A percentile compares a stretch with the other conserved stretches of the same genome.
Evolutionary conservation across 2,797 vertebrate genomes (phyloP).

Genomic region (Urosaurus nigricauda): DNA sequence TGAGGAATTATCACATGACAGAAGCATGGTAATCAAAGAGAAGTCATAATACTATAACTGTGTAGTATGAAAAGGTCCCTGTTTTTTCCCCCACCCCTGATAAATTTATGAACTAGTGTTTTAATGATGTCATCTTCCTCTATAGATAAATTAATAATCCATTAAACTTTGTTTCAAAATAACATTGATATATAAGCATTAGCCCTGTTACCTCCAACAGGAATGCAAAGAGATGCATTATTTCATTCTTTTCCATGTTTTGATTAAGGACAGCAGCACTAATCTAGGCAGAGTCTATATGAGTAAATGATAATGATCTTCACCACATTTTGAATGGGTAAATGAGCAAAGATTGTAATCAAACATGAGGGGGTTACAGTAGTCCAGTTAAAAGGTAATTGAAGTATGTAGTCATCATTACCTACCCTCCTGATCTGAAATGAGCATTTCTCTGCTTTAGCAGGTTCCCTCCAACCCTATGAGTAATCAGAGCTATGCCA

Average conservation of each 20-base stretch:
- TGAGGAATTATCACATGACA: not conserved
- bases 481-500: slow-evolving; percentile 26
- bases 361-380: not conserved
- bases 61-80: too few species aligned
- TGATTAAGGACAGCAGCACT: not conserved
- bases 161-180: not conserved
- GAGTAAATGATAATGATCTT: slow-evolving; percentile 10
- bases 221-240: not conserved
- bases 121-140: not conserved
- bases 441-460: slow-evolving; percentile 34
- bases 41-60: too few species aligned
- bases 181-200: not conserved
- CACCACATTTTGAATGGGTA: slow-evolving; percentile 3
- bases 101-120: not conserved
- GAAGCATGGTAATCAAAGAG: too few species aligned
- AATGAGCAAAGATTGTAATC: slow-evolving; percentile 1
- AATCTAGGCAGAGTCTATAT: not conserved
- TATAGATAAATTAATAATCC: not conserved
- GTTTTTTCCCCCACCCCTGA: not conserved
- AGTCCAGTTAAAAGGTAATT: slow-evolving; percentile 22
- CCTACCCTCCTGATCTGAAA: slow-evolving; percentile 17
- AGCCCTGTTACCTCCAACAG: not conserved
- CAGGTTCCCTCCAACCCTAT: slow-evolving; percentile 16
- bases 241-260: not conserved
- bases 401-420: slow-evolving; percentile 3